Conservation (phyloP, 1,140 invertebrate genomes). For the Sinonovacula constricta region DNA sequence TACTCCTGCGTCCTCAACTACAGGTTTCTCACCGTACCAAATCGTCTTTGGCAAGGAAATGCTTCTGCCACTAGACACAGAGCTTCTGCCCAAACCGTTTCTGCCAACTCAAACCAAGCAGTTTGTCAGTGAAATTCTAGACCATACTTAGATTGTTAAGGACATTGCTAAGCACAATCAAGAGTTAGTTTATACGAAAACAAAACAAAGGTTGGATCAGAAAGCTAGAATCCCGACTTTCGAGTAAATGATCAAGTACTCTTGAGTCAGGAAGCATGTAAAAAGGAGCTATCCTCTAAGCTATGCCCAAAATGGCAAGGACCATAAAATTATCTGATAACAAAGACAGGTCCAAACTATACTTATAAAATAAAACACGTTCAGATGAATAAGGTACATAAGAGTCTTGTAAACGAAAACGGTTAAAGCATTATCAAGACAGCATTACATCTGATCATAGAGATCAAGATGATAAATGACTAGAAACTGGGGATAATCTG, state of each 20-base stretch:
- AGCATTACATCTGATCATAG: not conserved
- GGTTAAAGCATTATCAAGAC: slow-evolving; percentile 19
- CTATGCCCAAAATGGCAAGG: not conserved
- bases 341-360: not conserved
- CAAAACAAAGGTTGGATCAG: slow-evolving; percentile 2
- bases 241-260: not conserved
- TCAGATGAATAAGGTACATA: not conserved
- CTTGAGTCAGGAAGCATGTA: not conserved
- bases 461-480: not conserved
- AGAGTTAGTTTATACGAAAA: not conserved
- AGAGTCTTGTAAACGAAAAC: not conserved
- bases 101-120: not conserved
- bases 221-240: not conserved
- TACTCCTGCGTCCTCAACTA: not conserved
- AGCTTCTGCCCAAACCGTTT: not conserved
- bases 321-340: slow-evolving; percentile 5
- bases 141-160: not conserved
- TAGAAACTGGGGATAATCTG: too few species aligned
- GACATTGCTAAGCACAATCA: not conserved
- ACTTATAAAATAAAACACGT: slow-evolving; percentile 14
- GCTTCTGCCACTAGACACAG: slow-evolving; percentile 6
- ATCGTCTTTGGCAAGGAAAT: slow-evolving; percentile 12
- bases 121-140: not conserved
- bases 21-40: slow-evolving; percentile 10
- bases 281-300: not conserved